These are phyloP conservation scores for Halichondria panicea DNA, from an alignment of 37 sponge, comb jelly and placozoan species.

Conservation along the genomic window DNA sequence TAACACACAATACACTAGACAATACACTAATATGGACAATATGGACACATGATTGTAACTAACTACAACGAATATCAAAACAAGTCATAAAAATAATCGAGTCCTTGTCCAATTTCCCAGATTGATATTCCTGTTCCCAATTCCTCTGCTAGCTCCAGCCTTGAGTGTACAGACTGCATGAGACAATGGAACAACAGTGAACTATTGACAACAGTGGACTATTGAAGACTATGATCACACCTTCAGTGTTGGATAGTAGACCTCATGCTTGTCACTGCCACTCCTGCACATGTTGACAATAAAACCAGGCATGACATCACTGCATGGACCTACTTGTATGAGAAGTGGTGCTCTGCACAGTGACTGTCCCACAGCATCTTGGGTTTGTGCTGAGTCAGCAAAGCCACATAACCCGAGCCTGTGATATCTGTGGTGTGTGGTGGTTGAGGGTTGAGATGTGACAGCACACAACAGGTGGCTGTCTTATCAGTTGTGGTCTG, in stretches of 20 bases:
- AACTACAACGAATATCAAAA: no score
- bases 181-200: not conserved
- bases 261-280: constrained; percentile 42
- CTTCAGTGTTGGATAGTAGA: constrained; percentile 83
- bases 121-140: constrained; percentile 92
- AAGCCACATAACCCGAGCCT: constrained; percentile 70
- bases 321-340: constrained; percentile 73
- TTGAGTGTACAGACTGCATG: constrained; percentile 68
- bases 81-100: constrained; percentile 98
- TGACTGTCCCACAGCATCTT: constrained; percentile 90
- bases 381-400: constrained; percentile 83
- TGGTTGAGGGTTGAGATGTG: not conserved
- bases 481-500: not conserved
- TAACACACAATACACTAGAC: no score
- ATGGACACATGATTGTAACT: no score
- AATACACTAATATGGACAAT: no score
- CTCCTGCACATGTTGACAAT: not conserved
- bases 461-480: not conserved
- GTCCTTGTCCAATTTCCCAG: constrained; percentile 99
- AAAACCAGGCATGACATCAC: not conserved
- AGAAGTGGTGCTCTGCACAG: constrained; percentile 82
- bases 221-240: constrained; percentile 15
- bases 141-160: constrained; percentile 84
- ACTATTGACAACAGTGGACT: not conserved
- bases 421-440: not conserved